Base-by-base conservation (phyloP, 2,113 vertebrate species). In the Neodon shergylaensis region DNA sequence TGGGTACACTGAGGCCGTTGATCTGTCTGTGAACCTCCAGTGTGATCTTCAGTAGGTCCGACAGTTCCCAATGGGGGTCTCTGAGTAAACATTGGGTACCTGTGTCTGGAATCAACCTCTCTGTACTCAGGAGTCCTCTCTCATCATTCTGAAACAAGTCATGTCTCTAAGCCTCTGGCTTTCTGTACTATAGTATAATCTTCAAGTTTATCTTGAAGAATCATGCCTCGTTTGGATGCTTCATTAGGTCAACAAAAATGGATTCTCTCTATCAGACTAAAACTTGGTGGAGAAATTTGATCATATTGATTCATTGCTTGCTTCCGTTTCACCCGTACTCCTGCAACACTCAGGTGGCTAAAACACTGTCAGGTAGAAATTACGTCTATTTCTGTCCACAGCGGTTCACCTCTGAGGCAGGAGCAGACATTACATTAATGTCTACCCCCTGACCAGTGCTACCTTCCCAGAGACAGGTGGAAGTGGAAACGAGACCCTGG, bases 331-430 rank as follows among this genome's bases (percentile, higher is more conserved):
- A 65, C 99, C 99, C 5, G 17, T 17, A 58, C 19, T 99, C 99
- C 99, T 77, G 98, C 98, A 94, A 98, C 98, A 79, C 52, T 86
- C 0, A 97, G 94, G 4, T 98, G 99, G 87, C 98, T 99, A 96
- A 99, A 99, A 92, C 42, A 98, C 97, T 98, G 99, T 81, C 63
- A 70, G 65, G 76, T 99, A 99, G 97, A 99, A 97, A 97, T 70
- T 97, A 94, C 98, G 99, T 98, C 98, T 98, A 3, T 49, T 49
- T 92, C 97, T 98, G 96, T 99, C 97, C 52, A 61, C 21, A 61
- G 5, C 97, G 90, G 88, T 82, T 95, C 72, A 88, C 54, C 99
- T 99, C 68, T n/a, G 68, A n/a, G 68, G 68, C 68, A n/a, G 70
- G 33, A n/a, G 70, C 70, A 72, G 36, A 19, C 16, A n/a, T 72